Base-by-base conservation (phyloP, 1,140 invertebrate species). In the Hyposmocoma kahamanoa region DNA sequence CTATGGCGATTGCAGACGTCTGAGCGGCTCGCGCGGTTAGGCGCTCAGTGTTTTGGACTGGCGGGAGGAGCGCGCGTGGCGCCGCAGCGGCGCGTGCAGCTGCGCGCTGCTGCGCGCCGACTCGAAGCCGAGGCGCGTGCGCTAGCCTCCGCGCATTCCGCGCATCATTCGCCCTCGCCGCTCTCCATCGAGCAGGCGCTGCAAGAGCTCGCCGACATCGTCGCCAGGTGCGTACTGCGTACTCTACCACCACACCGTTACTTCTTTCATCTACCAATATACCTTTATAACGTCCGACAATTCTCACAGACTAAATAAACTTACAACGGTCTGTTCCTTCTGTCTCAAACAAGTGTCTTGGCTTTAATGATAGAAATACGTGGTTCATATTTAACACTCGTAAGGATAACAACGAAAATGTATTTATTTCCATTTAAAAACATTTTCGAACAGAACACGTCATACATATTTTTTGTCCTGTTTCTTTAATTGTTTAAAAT, bases 21-120 rank as follows among this genome's bases (percentile, higher is more conserved):
- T 1, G 94, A 96, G 67, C 95, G 95, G 69, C 90, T 96, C 8
- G 92, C 93, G 30, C 82, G 93, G 34, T 87, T 96, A 30, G 93
- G 95, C 61, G 90, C 91, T 18, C 38, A 21, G 38, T 21, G 38
- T 1, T 92, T 93, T 50, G 96, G 95, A 74, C 87, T 90, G 28
- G 90, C 90, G 30, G 92, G 93, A 46, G 89, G 90, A 0, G 89
- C 88, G 1, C 87, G 88, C 50, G 32, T 36, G 32, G 19, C 38
- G 8, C 38, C 38, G 19, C 38, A 36, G 32, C 32, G 32, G 6
- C 38, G 90, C 93, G 2, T 92, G 96, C 54, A 95, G 10, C 93
- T 96, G 72, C 91, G 62, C 95, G 15, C 94, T 96, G 13, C 95
- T 96, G 68, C 91, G 97, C 45, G 89, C 97, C 2, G 91, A 92